A percentile compares a stretch with the other conserved stretches of the same genome.
These are phyloP conservation scores for Apus apus DNA, from an alignment of 2,113 vertebrate species.

Conservation along the genomic window DNA sequence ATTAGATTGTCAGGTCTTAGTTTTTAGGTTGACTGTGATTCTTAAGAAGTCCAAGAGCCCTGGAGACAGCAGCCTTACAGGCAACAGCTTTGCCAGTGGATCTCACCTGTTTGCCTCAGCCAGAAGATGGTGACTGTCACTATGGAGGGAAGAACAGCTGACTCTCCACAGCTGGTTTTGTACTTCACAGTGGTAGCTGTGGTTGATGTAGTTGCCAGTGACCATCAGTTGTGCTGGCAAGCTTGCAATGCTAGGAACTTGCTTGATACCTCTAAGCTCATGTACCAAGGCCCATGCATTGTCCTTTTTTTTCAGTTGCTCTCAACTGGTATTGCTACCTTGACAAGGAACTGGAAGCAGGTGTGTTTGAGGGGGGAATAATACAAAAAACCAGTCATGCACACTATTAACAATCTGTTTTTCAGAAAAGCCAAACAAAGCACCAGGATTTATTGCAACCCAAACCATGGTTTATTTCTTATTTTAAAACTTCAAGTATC, in stretches of 20 bases:
- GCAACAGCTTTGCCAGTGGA: not conserved
- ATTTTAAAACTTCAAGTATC: not conserved
- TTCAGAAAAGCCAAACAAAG: not conserved
- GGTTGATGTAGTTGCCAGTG: not conserved
- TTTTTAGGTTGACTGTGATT: not conserved
- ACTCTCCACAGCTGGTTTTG: not conserved
- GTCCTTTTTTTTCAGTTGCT: not conserved
- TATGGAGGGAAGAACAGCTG: not conserved
- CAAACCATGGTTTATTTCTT: not conserved
- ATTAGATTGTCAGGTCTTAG: not conserved
- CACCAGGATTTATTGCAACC: not conserved
- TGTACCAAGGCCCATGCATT: not conserved
- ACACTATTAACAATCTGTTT: not conserved
- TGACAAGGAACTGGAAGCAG: not conserved
- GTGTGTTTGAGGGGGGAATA: not conserved
- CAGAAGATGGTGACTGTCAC: not conserved
- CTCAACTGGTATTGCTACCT: not conserved
- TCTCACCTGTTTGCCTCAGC: not conserved
- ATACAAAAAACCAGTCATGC: not conserved
- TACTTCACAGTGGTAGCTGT: not conserved
- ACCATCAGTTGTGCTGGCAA: not conserved
- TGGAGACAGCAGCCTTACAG: not conserved
- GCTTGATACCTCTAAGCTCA: not conserved
- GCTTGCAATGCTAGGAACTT: not conserved
- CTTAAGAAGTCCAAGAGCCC: not conserved